Evolutionary conservation across 2,113 vertebrate genomes (phyloP).

Genomic region (Cygnus buccinator): DNA sequence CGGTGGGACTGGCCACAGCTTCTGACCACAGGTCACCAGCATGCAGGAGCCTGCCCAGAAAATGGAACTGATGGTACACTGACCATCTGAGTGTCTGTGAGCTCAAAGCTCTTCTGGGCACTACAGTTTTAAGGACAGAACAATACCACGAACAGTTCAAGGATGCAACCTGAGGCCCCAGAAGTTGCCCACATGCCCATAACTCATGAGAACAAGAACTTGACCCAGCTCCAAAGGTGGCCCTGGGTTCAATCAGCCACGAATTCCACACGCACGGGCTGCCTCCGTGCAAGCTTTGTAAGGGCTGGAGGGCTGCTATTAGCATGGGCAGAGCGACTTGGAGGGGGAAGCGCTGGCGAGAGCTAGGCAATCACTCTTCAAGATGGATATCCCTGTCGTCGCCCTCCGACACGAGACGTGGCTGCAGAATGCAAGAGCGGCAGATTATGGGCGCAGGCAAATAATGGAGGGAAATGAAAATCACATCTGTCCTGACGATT

Average conservation of each 20-base stretch:
- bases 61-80: not conserved
- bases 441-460: not conserved
- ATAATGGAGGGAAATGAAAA: slow-evolving; percentile 57
- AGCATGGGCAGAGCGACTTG: not conserved
- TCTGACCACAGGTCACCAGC: not conserved
- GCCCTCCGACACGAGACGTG: not conserved
- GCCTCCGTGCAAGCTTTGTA: not conserved
- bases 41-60: not conserved
- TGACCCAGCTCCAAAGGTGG: not conserved
- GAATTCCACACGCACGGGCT: not conserved
- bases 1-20: not conserved
- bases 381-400: slow-evolving; percentile 46
- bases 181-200: not conserved
- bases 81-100: not conserved
- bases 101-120: not conserved
- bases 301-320: not conserved
- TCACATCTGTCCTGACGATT: slow-evolving; percentile 39
- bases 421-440: slow-evolving; percentile 6
- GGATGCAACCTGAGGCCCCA: not conserved
- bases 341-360: not conserved
- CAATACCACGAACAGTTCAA: not conserved
- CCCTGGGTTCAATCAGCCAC: not conserved
- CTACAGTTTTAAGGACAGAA: not conserved
- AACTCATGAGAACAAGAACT: not conserved
- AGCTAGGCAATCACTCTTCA: slow-evolving; percentile 26